Evolutionary conservation across 2,797 vertebrate species (phyloP), one percentile per base, ranked within the genome.

Genomic region (Oryzias dopingdopingensis): DNA sequence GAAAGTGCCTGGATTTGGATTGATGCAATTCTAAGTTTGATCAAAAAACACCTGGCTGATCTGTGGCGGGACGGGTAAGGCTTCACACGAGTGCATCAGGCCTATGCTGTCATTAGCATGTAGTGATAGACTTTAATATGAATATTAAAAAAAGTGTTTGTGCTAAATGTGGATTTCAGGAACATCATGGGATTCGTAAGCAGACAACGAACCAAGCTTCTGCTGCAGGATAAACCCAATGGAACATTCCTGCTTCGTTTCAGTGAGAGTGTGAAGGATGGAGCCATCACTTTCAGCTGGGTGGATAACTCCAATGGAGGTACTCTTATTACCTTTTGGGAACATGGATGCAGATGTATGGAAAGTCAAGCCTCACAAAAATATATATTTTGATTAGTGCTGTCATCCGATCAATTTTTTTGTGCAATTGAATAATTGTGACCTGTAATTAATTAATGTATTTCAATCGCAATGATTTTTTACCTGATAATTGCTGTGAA

Each of bases 211-310:
- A 92, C 96, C 0, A 77, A 80, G 0, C 63, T 77, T 0, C 66
- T 99, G 58, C 56, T 99, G 50, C 89, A 89, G 72, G 86, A 91
- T 40, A 95, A 92, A 76, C 76, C 20, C 1, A 77, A 86, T 0
- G 96, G 97, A 5, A 99, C 94, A 0, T 99, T 99, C 75, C 84
- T 99, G 70, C 74, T 99, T 32, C 92, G 97, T 18, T 99, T 99
- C 72, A 99, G 97, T 0, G 97, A 99, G 86, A 98, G 93, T 85
- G 93, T 83, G 81, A 90, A 65, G 53, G 95, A 98, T 0, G 97
- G 97, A 42, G 97, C 96, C 42, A 94, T 99, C 83, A 96, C 93
- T 0, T 96, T 98, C 81, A 98, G 96, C 22, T 98, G 95, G 95
- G 89, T 92, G 0, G 92, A 92, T 5, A 76, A 75, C 17, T 1